phyloP scores from a whole-genome alignment of 2,797 vertebrate species.

The Falco rusticolus region DNA sequence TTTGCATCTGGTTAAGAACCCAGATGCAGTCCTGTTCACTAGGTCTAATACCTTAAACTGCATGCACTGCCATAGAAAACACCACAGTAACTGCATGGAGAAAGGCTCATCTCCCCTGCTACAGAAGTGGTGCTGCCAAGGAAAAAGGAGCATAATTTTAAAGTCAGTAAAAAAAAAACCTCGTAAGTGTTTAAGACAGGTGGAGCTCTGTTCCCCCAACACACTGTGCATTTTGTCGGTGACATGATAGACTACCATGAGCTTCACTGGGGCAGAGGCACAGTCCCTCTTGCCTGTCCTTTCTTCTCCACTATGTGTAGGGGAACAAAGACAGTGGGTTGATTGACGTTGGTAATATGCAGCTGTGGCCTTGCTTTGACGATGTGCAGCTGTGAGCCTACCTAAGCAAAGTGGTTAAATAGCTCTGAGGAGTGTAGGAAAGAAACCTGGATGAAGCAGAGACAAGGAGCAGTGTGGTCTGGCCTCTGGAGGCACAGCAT shows the following conservation, averaged over 20 bases:
- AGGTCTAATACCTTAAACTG: neutral
- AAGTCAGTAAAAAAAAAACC: neutral
- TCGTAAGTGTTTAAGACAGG: neutral
- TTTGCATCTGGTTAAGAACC: neutral
- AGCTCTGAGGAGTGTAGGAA: too few species aligned
- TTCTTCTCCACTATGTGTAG: too few species aligned
- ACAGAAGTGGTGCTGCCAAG: neutral
- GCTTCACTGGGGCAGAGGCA: accelerated
- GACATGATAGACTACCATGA: neutral
- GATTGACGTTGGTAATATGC: too few species aligned
- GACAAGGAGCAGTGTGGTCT: too few species aligned
- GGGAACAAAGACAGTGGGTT: too few species aligned
- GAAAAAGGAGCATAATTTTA: neutral
- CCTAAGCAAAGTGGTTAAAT: too few species aligned
- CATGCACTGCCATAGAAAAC: neutral
- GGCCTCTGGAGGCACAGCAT: too few species aligned
- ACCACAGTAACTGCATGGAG: neutral
- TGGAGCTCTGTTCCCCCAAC: neutral
- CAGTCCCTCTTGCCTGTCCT: neutral
- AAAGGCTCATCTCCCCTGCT: neutral
- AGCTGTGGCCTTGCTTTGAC: too few species aligned
- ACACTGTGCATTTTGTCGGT: accelerated
- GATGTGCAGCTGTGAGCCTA: too few species aligned
- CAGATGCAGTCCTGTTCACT: neutral
- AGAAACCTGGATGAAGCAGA: too few species aligned